Evolutionary conservation across 2,797 vertebrate genomes (phyloP), one percentile per base, ranked within the genome.

Genomic region (Dromococcyx pavoninus): DNA sequence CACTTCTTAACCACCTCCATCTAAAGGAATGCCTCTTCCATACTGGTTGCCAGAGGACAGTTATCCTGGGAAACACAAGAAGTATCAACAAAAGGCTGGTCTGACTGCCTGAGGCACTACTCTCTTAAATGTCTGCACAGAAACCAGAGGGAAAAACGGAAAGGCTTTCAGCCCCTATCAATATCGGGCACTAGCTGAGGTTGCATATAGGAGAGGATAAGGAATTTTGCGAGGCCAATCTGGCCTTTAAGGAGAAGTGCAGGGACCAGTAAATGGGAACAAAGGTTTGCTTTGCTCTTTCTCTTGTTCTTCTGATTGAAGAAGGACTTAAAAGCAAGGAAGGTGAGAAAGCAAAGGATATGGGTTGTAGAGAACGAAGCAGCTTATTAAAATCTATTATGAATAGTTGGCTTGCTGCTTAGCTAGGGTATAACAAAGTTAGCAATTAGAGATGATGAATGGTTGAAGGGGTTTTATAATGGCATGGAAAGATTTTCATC

Each of bases 401-500:
- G 84, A 93, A 93, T 78, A 93, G 81, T 0, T 93, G 75, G 50
- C 75, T 85, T 86, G 78, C 57, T 93, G 61, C 72, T 94, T 86
- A 91, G 75, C 75, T 74, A 88, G 79, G 86, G 82, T 61, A 93
- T 87, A 95, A 85, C 9, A 0, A 91, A 90, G 76, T 91, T 79
- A 91, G 76, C 83, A 91, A 93, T 92, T 92, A 96, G 80, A 73
- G 48, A 88, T 86, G 92, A 96, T 94, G 82, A 94, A 89, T 79
- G 73, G 92, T 75, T 92, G 87, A 94, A 91, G 50, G 71, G 30
- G 33, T 54, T 95, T 86, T 80, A 65, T 94, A 97, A 94, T 65
- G 58, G 84, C 91, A 94, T 18, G 37, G 69, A 93, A 95, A 91
- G 79, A 89, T 93, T 92, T 95, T 84, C 70, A 92, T 88, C 70